Conservation (phyloP, 2,113 vertebrate species). For the Macquaria australasica region DNA sequence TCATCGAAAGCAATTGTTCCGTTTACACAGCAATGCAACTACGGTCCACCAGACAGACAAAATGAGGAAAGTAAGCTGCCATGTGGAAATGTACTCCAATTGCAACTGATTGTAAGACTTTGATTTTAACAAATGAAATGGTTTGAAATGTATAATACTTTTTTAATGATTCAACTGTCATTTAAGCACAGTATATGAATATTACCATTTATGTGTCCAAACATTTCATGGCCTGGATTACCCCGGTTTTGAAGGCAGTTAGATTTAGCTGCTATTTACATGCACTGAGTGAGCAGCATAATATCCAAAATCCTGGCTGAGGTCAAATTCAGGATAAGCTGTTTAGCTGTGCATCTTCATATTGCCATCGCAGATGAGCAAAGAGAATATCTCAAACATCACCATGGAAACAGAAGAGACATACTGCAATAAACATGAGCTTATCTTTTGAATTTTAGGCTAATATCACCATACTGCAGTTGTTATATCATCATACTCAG, state of each 20-base stretch:
- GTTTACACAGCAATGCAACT: conserved; percentile 31
- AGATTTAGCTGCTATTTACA: conserved; percentile 24
- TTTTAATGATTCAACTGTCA: neutral
- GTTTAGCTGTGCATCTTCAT: conserved; percentile 19
- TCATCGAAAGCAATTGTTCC: conserved; percentile 42
- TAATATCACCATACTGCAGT: neutral
- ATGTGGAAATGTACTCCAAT: conserved; percentile 34
- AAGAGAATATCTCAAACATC: conserved; percentile 29
- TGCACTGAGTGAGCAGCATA: conserved; percentile 1
- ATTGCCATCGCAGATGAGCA: conserved; percentile 1
- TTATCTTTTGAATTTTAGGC: neutral
- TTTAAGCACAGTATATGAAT: neutral
- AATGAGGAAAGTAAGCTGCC: conserved; percentile 41
- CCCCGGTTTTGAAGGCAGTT: neutral
- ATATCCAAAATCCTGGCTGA: conserved; percentile 23
- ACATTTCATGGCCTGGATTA: neutral
- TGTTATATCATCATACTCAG: neutral
- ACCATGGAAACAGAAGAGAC: conserved; percentile 56
- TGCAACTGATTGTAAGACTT: conserved; percentile 18
- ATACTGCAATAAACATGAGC: conserved; percentile 4
- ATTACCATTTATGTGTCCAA: neutral
- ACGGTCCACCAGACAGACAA: conserved; percentile 23
- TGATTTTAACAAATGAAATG: conserved; percentile 5
- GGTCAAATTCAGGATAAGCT: conserved; percentile 41
- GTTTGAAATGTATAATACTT: neutral